Evolutionary conservation across 2,888 invertebrate species (phyloP).

Genomic region (Salticus scenicus): DNA sequence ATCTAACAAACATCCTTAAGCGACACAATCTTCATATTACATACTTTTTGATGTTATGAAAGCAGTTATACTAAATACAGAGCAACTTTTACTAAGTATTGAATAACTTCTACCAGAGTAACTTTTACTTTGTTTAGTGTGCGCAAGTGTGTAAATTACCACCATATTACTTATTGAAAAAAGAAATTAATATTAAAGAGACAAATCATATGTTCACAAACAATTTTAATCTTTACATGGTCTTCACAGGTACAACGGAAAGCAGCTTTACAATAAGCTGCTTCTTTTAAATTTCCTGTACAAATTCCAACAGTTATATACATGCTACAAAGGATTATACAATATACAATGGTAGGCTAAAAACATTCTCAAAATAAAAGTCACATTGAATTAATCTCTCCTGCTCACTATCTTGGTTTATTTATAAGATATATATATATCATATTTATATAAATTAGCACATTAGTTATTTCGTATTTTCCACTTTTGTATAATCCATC

Average conservation of each 20-base stretch:
- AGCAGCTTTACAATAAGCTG: conserved; percentile 33
- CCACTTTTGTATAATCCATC: too few relatives aligned
- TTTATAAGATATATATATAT: background rate
- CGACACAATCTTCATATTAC: too few relatives aligned
- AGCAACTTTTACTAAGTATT: too few relatives aligned
- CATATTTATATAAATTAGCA: background rate
- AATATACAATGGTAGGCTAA: conserved; percentile 52
- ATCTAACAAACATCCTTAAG: too few relatives aligned
- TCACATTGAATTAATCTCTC: conserved; percentile 19
- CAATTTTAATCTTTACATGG: conserved; percentile 61
- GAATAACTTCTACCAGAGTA: too few relatives aligned
- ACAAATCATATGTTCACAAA: conserved; percentile 49
- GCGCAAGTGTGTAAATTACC: too few relatives aligned
- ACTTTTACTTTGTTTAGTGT: too few relatives aligned
- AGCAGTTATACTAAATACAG: too few relatives aligned
- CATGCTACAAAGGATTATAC: conserved; percentile 55
- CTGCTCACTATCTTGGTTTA: conserved; percentile 16
- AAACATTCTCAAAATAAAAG: conserved; percentile 39
- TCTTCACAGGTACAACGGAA: conserved; percentile 54
- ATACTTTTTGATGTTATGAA: too few relatives aligned
- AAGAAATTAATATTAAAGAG: background rate
- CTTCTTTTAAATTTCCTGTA: conserved; percentile 66
- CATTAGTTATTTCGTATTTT: background rate
- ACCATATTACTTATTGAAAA: too few relatives aligned
- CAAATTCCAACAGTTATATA: conserved; percentile 68